Base-by-base conservation (phyloP, 2,888 invertebrate genomes). In the Ophraella communa region DNA sequence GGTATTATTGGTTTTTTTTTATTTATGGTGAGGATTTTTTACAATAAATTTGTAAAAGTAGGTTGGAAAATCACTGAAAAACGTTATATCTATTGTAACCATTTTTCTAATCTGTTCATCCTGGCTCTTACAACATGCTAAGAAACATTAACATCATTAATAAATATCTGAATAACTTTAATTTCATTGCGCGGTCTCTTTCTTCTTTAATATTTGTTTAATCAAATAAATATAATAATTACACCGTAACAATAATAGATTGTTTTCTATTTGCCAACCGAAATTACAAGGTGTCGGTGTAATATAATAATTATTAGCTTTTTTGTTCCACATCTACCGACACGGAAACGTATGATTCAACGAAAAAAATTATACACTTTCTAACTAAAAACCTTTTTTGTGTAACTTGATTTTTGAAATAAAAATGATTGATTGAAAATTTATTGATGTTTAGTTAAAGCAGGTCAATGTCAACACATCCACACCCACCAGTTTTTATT, bases 291-390 rank as follows among this genome's bases (percentile, higher is more conserved):
- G 39, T 39, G 14, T 14, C 7, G 3, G n/a, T 35, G n/a, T n/a
- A n/a, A n/a, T n/a, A n/a, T n/a, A n/a, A n/a, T 35, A 35, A 35
- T 35, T 35, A 35, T n/a, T 35, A 35, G n/a, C 11, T 35, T 14
- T 35, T 14, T 35, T 35, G 10, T n/a, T 35, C 4, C n/a, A 35
- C 35, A 35, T 11, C n/a, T n/a, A 7, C 49, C 49, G 49, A 49
- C 49, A 23, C 11, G n/a, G 49, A 49, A 21, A 49, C 8, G n/a
- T 14, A 49, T 23, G 4, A 24, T 23, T 17, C 14, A 51, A 14
- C 7, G 27, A 27, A 27, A 51, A 27, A n/a, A n/a, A n/a, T n/a
- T n/a, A n/a, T n/a, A n/a, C n/a, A 51, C 49, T 51, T 51, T 51
- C 49, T 51, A 51, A n/a, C 7, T 27, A 14, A 51, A 18, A n/a